phyloP scores from a whole-genome alignment of 2,113 vertebrate species.

The Himantopus leucocephalus region DNA sequence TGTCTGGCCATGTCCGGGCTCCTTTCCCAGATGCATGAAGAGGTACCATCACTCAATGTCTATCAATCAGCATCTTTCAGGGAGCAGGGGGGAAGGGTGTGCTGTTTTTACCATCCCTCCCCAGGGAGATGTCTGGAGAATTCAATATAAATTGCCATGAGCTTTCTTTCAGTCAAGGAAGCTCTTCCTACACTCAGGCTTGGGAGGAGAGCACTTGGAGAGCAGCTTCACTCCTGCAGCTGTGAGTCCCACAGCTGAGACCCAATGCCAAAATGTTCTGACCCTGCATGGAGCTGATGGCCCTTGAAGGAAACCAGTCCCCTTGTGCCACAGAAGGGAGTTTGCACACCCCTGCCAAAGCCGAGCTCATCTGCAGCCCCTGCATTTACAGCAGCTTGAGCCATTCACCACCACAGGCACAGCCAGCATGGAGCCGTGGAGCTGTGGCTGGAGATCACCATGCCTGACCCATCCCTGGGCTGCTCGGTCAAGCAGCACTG shows the following conservation, averaged over 20 bases:
- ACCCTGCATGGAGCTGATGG: background rate
- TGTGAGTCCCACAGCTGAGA: background rate
- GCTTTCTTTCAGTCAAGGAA: background rate
- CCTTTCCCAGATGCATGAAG: background rate
- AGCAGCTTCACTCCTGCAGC: background rate
- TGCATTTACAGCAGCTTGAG: background rate
- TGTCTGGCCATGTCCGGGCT: background rate
- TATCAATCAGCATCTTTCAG: background rate
- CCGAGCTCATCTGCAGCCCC: background rate
- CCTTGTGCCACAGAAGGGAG: background rate
- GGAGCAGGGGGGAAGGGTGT: rapidly evolving
- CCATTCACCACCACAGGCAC: background rate
- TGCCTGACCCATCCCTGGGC: background rate
- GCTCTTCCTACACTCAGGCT: background rate
- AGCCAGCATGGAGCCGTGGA: background rate
- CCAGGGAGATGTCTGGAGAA: too few relatives aligned
- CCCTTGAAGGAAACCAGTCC: background rate
- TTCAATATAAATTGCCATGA: background rate
- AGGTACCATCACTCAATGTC: background rate
- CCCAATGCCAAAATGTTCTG: background rate
- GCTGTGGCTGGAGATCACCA: background rate
- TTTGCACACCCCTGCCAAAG: background rate
- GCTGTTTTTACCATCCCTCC: background rate
- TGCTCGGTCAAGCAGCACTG: background rate
- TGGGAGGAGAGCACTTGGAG: background rate